Evolutionary conservation across 2,797 vertebrate genomes (phyloP).

Genomic region (Discoglossus pictus): DNA sequence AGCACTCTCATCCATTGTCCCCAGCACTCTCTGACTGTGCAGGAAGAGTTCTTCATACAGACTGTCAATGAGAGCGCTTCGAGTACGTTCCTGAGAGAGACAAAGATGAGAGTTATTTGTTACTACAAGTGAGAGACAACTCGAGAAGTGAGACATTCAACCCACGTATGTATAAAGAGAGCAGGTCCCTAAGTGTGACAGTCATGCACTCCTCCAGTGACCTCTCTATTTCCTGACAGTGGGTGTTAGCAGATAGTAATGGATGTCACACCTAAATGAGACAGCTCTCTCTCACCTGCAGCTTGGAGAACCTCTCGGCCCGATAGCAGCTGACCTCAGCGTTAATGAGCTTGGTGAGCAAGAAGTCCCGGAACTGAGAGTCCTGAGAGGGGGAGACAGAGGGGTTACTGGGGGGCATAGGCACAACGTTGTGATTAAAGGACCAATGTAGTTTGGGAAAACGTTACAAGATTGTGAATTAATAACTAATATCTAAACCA

Average conservation of each 20-base stretch:
- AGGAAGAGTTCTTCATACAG: slow-evolving; percentile 88
- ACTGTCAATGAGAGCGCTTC: slow-evolving; percentile 86
- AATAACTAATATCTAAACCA: too few species aligned
- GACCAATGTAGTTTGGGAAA: too few species aligned
- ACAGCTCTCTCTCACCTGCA: slow-evolving; percentile 75
- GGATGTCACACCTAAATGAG: background rate
- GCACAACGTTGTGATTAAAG: too few species aligned
- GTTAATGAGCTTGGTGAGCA: slow-evolving; percentile 90
- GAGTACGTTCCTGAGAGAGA: slow-evolving; percentile 81
- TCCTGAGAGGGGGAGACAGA: slow-evolving; percentile 66
- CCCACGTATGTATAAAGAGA: too few species aligned
- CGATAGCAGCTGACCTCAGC: slow-evolving; percentile 91
- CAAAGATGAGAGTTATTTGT: slow-evolving; percentile 11
- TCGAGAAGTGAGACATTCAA: too few species aligned
- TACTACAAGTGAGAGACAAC: too few species aligned
- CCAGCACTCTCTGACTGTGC: slow-evolving; percentile 91
- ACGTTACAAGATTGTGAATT: too few species aligned
- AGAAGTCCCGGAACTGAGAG: slow-evolving; percentile 83
- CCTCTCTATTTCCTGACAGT: too few species aligned
- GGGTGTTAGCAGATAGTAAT: background rate
- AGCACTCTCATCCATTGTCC: slow-evolving; percentile 70
- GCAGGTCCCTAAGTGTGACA: background rate
- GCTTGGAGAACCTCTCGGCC: slow-evolving; percentile 90
- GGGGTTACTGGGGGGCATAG: background rate
- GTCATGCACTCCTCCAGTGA: background rate